A percentile compares a stretch with the other conserved stretches of the same genome.
These are phyloP conservation scores for Spicauda simplicius DNA, from an alignment of 2,888 invertebrate genomes.

Conservation along the genomic window DNA sequence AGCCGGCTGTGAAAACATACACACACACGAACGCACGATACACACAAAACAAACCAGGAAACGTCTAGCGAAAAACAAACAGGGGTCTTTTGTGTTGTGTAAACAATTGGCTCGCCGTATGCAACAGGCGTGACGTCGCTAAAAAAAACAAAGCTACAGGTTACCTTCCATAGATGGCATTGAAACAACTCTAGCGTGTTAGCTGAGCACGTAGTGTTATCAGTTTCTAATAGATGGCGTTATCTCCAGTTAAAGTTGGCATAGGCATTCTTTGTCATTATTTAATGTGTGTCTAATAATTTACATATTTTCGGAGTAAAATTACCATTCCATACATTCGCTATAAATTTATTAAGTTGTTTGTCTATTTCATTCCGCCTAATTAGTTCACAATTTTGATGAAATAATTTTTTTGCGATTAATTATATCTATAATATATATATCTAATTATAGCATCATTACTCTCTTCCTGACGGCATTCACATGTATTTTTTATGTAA, in stretches of 20 bases:
- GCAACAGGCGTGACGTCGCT: conserved; percentile 81
- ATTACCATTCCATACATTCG: neutral
- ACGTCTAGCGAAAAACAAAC: conserved; percentile 85
- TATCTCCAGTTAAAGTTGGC: conserved; percentile 35
- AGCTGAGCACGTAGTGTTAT: conserved; percentile 1
- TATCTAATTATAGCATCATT: no score
- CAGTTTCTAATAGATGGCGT: conserved; percentile 58
- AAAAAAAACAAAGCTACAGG: conserved; percentile 68
- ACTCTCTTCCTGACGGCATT: no score
- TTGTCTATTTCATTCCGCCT: neutral
- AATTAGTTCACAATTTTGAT: neutral
- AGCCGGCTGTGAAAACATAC: conserved; percentile 79
- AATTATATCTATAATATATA: neutral
- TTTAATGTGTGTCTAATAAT: neutral
- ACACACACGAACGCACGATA: conserved; percentile 61
- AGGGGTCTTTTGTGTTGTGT: conserved; percentile 84
- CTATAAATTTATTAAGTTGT: neutral
- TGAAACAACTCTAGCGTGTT: conserved; percentile 1
- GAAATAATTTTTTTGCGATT: neutral
- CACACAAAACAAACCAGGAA: conserved; percentile 85
- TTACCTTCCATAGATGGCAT: conserved; percentile 66
- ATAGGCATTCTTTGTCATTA: neutral
- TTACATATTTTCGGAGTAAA: neutral
- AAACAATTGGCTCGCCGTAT: conserved; percentile 79
- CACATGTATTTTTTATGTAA: neutral